phyloP scores from a whole-genome alignment of 1,140 invertebrate species.

The Trichonephila inaurata region DNA sequence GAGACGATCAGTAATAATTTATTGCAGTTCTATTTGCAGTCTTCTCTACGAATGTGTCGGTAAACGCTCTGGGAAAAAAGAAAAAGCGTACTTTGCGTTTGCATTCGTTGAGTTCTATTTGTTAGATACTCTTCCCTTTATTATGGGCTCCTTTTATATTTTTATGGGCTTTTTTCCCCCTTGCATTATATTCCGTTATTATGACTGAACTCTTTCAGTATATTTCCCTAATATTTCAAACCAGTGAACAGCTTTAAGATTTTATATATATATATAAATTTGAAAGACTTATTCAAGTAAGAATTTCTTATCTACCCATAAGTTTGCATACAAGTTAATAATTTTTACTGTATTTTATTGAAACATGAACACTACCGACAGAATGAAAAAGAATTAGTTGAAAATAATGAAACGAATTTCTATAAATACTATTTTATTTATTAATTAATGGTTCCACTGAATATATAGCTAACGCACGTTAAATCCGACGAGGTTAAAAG shows the following conservation, averaged over 20 bases:
- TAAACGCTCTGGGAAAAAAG: conserved; percentile 59
- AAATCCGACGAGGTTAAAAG: too few relatives aligned
- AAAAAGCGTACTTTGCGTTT: conserved; percentile 36
- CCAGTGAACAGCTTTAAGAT: neutral
- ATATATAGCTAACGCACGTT: too few relatives aligned
- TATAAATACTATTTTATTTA: too few relatives aligned
- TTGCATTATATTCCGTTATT: neutral
- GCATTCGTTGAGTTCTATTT: conserved; percentile 18
- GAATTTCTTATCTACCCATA: too few relatives aligned
- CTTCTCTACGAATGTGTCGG: conserved; percentile 56
- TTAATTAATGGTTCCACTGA: too few relatives aligned
- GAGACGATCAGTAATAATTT: conserved; percentile 48
- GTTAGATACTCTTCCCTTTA: conserved; percentile 8
- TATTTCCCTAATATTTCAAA: neutral
- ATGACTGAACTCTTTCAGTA: neutral
- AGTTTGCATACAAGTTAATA: too few relatives aligned
- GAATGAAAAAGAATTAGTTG: too few relatives aligned
- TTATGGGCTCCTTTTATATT: neutral
- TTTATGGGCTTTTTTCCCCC: neutral
- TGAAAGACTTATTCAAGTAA: too few relatives aligned
- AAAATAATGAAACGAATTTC: too few relatives aligned
- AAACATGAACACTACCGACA: too few relatives aligned
- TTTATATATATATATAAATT: too few relatives aligned
- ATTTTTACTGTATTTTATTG: too few relatives aligned
- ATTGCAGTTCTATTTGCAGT: conserved; percentile 64